Percentiles rank a stretch among this genome's conserved stretches.
These are phyloP conservation scores for Rhinichthys osculus DNA, from an alignment of 2,797 vertebrate species.

Conservation along the genomic window DNA sequence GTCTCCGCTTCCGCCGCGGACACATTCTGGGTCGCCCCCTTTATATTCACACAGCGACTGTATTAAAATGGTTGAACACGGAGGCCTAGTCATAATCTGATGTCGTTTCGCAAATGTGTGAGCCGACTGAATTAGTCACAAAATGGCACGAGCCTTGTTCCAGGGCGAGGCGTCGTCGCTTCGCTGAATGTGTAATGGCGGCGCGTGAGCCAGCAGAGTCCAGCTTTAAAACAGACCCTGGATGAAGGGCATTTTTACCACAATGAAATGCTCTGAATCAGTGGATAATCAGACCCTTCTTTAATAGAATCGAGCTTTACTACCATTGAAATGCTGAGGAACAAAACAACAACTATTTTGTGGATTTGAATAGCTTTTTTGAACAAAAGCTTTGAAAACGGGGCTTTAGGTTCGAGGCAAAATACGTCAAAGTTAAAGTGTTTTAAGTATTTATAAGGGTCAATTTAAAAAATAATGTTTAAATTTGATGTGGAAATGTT, in stretches of 20 bases:
- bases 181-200: slow-evolving; percentile 78
- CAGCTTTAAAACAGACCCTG: slow-evolving; percentile 33
- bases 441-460: slow-evolving; percentile 15
- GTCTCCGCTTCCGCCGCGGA: slow-evolving; percentile 77
- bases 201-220: slow-evolving; percentile 50
- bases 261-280: slow-evolving; percentile 16
- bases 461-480: accelerated
- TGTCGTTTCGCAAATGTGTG: neutral
- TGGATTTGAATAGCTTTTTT: neutral
- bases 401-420: neutral
- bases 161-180: slow-evolving; percentile 79
- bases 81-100: neutral
- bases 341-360: neutral
- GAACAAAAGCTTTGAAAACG: slow-evolving; percentile 16
- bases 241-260: slow-evolving; percentile 36
- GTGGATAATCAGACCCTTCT: neutral
- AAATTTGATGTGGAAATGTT: neutral
- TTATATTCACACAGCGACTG: slow-evolving; percentile 3
- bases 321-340: neutral
- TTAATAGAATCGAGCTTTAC: neutral
- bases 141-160: slow-evolving; percentile 68
- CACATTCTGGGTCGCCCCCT: slow-evolving; percentile 48
- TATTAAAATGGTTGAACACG: neutral
- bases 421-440: neutral
- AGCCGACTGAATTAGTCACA: slow-evolving; percentile 22